These are phyloP conservation scores for Acanthosepion esculentum DNA, from an alignment of 2,888 invertebrate species.

Conservation along the genomic window DNA sequence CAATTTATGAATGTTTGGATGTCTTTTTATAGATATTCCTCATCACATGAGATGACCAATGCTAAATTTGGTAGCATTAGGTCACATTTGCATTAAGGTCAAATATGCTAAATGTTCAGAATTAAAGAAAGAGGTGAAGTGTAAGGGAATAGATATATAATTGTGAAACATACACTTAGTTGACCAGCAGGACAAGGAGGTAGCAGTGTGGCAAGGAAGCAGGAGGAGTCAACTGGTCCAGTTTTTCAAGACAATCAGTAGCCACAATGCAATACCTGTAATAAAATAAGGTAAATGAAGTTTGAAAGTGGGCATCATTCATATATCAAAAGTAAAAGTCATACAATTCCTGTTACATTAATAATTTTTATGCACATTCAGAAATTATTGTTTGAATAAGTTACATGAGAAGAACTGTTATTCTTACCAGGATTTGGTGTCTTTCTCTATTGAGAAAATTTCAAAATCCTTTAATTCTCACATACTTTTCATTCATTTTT, in stretches of 20 bases:
- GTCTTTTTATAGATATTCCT: too few relatives aligned
- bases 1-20: too few relatives aligned
- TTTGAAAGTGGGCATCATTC: not conserved
- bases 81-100: too few relatives aligned
- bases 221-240: not conserved
- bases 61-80: too few relatives aligned
- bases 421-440: too few relatives aligned
- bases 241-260: conserved; percentile 33
- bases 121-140: not conserved
- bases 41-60: too few relatives aligned
- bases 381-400: too few relatives aligned
- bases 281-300: not conserved
- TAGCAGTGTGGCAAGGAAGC: not conserved
- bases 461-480: too few relatives aligned
- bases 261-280: not conserved
- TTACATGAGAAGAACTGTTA: too few relatives aligned
- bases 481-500: too few relatives aligned
- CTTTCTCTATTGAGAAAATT: too few relatives aligned
- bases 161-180: conserved; percentile 33
- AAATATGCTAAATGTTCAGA: not conserved
- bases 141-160: not conserved
- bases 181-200: conserved; percentile 33
- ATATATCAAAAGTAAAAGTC: not conserved
- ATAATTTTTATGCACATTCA: too few relatives aligned
- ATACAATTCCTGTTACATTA: not conserved